These are phyloP conservation scores for Gopherus flavomarginatus DNA, from an alignment of 2,113 vertebrate genomes.

Conservation along the genomic window DNA sequence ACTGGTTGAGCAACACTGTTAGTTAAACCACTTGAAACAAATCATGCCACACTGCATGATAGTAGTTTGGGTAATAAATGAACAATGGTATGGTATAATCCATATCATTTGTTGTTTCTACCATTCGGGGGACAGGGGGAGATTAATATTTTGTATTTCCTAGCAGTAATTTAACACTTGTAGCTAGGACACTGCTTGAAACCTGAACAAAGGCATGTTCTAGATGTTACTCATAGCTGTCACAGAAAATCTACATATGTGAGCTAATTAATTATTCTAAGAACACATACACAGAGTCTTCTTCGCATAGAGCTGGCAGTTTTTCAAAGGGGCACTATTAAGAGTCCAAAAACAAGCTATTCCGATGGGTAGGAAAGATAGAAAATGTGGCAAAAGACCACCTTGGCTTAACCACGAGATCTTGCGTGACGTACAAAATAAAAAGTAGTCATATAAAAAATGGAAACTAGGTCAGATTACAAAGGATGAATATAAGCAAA, in stretches of 20 bases:
- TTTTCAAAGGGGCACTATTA: too few relatives aligned
- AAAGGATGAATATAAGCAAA: too few relatives aligned
- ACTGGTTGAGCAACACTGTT: background rate
- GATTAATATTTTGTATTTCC: background rate
- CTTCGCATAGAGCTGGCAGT: background rate
- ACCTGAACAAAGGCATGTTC: background rate
- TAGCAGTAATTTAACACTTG: background rate
- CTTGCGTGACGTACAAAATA: too few relatives aligned
- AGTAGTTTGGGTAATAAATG: background rate
- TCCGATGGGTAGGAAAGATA: too few relatives aligned
- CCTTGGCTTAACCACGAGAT: too few relatives aligned
- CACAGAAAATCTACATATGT: background rate
- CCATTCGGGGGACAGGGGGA: background rate
- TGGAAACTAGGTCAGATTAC: too few relatives aligned
- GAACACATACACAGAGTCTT: background rate
- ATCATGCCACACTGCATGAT: constrained; percentile 2
- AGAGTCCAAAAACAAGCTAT: too few relatives aligned
- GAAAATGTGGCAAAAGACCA: too few relatives aligned
- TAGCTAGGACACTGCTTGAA: background rate
- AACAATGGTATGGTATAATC: background rate
- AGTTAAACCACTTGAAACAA: background rate
- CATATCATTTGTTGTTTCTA: background rate
- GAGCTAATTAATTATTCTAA: background rate
- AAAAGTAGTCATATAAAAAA: too few relatives aligned
- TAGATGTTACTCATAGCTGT: background rate